These are phyloP conservation scores for Cataglyphis albicans DNA, from an alignment of 2,888 invertebrate genomes.

Conservation along the genomic window DNA sequence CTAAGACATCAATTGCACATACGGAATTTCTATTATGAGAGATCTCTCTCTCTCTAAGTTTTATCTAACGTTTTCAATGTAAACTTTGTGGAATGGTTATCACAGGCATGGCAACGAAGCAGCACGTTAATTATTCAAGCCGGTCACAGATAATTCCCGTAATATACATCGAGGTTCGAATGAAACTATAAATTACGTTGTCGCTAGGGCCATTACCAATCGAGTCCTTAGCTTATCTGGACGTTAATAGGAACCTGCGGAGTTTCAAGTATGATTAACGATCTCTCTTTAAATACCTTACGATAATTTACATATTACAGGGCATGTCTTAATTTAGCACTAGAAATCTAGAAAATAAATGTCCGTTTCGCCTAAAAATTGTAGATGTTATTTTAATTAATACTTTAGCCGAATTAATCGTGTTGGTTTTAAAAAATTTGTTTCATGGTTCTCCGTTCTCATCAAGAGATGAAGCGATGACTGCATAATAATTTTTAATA, in stretches of 20 bases:
- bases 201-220: constrained; percentile 69
- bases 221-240: constrained; percentile 65
- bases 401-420: neutral
- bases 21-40: neutral
- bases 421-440: neutral
- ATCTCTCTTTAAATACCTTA: constrained; percentile 63
- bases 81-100: neutral
- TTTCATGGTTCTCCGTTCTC: neutral
- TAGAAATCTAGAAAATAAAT: constrained; percentile 22
- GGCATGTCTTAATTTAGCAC: constrained; percentile 68
- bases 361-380: constrained; percentile 27
- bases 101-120: neutral
- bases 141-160: constrained; percentile 24
- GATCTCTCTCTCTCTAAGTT: too few relatives aligned
- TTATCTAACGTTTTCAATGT: neutral
- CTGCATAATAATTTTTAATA: neutral
- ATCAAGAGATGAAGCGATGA: neutral
- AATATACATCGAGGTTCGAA: constrained; percentile 60
- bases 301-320: constrained; percentile 70
- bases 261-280: constrained; percentile 69
- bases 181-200: constrained; percentile 69
- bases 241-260: constrained; percentile 72
- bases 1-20: neutral
- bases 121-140: constrained; percentile 25
- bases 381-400: neutral